Evolutionary conservation across 2,797 vertebrate species (phyloP), one percentile per base, ranked within the genome.

Genomic region (Lutjanus argentimaculatus): DNA sequence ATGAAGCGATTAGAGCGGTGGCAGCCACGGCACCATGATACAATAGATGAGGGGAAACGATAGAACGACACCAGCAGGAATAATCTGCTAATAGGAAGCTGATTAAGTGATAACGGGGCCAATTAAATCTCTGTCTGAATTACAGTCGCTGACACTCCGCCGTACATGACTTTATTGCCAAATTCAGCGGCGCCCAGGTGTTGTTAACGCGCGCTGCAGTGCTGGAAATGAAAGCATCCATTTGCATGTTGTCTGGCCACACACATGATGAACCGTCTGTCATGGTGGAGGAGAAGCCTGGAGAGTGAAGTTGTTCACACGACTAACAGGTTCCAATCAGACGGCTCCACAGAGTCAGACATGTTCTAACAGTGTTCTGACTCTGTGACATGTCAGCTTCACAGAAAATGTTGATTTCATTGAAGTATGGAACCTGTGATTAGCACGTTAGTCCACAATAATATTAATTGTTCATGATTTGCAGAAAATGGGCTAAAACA

Each of bases 41-140:
- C 85, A 77, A 66, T 55, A 78, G 85, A 92, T 78, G 71, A 88
- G 85, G 74, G 82, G 68, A 84, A 81, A 79, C 51, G 84, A 92
- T 88, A 86, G 80, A 76, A 92, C 36, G 42, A 91, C 90, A 91
- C 79, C 89, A 88, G 83, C 82, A 85, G 85, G 79, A 93, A 90
- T 89, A 91, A 86, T 91, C 85, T 79, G 78, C 88, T 92, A 89
- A 92, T 88, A 77, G 88, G 79, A 85, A 83, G 85, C 83, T 89
- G 91, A 94, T 91, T 82, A 92, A 93, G 88, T 88, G 86, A 93
- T 93, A 91, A 91, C 70, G 63, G 73, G 74, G 67, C 81, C 89
- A 93, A 92, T 94, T 94, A 92, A 79, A 87, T 83, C 72, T 79
- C 72, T 69, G 70, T 82, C 67, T 80, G 77, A 89, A 70, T 72